Percentiles rank a stretch among this genome's conserved stretches.
These are phyloP conservation scores for Scaeva pyrastri DNA, from an alignment of 2,888 invertebrate species.

Conservation along the genomic window DNA sequence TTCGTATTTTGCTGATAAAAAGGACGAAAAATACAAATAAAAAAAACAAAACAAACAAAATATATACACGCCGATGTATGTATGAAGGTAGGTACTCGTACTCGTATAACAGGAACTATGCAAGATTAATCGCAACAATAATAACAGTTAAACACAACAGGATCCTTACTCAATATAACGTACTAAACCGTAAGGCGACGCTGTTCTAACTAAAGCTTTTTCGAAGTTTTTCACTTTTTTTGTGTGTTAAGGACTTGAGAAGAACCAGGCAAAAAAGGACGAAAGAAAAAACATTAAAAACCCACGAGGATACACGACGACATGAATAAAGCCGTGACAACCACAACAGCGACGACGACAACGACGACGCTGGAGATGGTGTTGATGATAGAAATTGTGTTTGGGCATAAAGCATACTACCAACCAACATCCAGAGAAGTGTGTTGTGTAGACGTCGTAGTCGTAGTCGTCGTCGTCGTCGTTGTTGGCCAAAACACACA, in stretches of 20 bases:
- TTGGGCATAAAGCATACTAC: slow-evolving; percentile 66
- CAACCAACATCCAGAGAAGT: slow-evolving; percentile 14
- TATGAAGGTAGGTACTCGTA: too few relatives aligned
- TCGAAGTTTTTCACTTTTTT: slow-evolving; percentile 72
- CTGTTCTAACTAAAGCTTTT: slow-evolving; percentile 84
- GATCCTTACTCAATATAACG: slow-evolving; percentile 82
- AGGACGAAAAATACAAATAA: slow-evolving; percentile 31
- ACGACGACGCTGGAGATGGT: slow-evolving; percentile 65
- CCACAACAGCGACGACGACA: slow-evolving; percentile 72
- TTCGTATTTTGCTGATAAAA: not conserved
- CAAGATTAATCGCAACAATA: slow-evolving; percentile 74
- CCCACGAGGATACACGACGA: slow-evolving; percentile 75
- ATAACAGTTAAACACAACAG: slow-evolving; percentile 78
- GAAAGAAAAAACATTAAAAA: slow-evolving; percentile 43
- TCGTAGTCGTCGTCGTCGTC: not conserved
- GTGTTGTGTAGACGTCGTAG: not conserved
- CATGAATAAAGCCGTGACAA: slow-evolving; percentile 75
- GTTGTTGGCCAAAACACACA: slow-evolving; percentile 30
- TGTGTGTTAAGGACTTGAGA: slow-evolving; percentile 48
- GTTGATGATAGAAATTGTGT: slow-evolving; percentile 75
- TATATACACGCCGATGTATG: slow-evolving; percentile 55
- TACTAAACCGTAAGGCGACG: slow-evolving; percentile 85
- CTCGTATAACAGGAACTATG: slow-evolving; percentile 78
- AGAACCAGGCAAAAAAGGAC: slow-evolving; percentile 18
- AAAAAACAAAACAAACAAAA: slow-evolving; percentile 50